phyloP scores from a whole-genome alignment of 2,888 invertebrate species.

The Sesia apiformis region DNA sequence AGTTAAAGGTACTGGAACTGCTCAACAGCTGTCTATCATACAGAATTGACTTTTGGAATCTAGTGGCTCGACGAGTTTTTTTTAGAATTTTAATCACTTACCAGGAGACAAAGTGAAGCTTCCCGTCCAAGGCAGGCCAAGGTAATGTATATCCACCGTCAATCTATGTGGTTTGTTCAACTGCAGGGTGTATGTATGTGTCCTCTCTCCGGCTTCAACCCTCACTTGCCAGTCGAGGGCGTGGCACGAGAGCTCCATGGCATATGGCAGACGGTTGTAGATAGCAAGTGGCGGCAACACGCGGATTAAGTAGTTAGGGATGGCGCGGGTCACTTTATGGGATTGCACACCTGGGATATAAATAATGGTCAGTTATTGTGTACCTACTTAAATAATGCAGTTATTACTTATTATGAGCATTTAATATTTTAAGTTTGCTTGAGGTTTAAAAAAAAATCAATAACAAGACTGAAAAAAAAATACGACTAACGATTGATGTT shows the following conservation, averaged over 20 bases:
- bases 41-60: too few relatives aligned
- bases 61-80: too few relatives aligned
- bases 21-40: too few relatives aligned
- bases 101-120: slow-evolving; percentile 78
- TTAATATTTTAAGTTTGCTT: too few relatives aligned
- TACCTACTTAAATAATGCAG: background rate
- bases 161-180: slow-evolving; percentile 73
- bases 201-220: slow-evolving; percentile 82
- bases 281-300: slow-evolving; percentile 83
- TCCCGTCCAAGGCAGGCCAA: slow-evolving; percentile 82
- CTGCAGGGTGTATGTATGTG: slow-evolving; percentile 80
- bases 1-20: too few relatives aligned
- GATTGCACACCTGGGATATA: slow-evolving; percentile 41
- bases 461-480: background rate
- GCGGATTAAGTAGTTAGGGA: slow-evolving; percentile 82
- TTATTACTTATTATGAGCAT: too few relatives aligned
- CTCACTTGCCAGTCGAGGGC: slow-evolving; percentile 50
- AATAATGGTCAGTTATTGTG: background rate
- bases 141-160: slow-evolving; percentile 72
- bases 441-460: background rate
- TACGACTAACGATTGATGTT: background rate
- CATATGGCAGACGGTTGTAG: slow-evolving; percentile 85
- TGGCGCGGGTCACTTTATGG: slow-evolving; percentile 57
- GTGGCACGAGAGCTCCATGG: slow-evolving; percentile 58
- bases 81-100: slow-evolving; percentile 7